phyloP scores from a whole-genome alignment of 2,888 invertebrate species.

The Ochropacha duplaris region DNA sequence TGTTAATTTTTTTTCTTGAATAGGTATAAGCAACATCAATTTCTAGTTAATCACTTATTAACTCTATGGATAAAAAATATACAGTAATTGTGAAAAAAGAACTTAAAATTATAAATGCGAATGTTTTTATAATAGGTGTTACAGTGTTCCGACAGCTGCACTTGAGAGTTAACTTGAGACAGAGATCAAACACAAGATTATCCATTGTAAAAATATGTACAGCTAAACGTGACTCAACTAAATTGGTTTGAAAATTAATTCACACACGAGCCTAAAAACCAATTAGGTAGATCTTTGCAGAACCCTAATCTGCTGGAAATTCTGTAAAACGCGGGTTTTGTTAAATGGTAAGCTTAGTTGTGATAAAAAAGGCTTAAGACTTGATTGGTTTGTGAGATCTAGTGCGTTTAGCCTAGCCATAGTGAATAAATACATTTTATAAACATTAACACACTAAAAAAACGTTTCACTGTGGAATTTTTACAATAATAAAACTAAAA shows the following conservation, averaged over 20 bases:
- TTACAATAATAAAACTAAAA: background rate
- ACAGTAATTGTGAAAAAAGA: too few relatives aligned
- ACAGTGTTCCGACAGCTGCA: too few relatives aligned
- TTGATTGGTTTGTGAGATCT: conserved; percentile 9
- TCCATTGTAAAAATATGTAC: too few relatives aligned
- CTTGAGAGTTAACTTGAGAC: too few relatives aligned
- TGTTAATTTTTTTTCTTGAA: too few relatives aligned
- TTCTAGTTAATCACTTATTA: too few relatives aligned
- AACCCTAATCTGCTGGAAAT: conserved; percentile 33
- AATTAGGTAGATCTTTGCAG: conserved; percentile 17
- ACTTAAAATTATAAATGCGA: too few relatives aligned
- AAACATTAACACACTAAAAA: background rate
- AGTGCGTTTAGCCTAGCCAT: background rate
- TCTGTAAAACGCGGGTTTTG: conserved; percentile 30
- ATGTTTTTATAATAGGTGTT: too few relatives aligned
- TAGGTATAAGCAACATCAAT: too few relatives aligned
- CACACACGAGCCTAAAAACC: conserved; percentile 3
- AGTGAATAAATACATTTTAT: background rate
- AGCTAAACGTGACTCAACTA: background rate
- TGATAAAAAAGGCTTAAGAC: conserved; percentile 35
- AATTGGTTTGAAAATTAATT: background rate
- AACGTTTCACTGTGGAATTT: background rate
- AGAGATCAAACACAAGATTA: too few relatives aligned
- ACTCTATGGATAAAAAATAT: too few relatives aligned
- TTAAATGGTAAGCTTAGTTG: conserved; percentile 30